A percentile compares a stretch with the other conserved stretches of the same genome.
Evolutionary conservation across 1,140 invertebrate species (phyloP).

Genomic region (Babylonia areolata): DNA sequence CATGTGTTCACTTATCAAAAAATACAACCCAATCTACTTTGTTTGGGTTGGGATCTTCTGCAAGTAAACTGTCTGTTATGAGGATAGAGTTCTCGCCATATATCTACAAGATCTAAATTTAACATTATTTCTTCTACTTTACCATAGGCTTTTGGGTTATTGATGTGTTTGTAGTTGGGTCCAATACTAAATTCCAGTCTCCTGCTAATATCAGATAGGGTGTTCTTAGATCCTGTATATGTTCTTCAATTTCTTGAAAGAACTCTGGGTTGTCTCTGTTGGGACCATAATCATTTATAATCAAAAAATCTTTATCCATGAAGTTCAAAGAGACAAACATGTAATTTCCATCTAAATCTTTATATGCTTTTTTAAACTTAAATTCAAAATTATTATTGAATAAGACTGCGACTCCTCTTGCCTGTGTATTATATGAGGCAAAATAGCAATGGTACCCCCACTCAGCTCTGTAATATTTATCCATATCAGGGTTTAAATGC

Average conservation of each 20-base stretch:
- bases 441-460: constrained; percentile 45
- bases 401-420: constrained; percentile 42
- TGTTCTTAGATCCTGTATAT: constrained; percentile 26
- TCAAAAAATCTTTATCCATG: background rate
- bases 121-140: constrained; percentile 2
- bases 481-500: constrained; percentile 38
- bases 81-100: background rate
- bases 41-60: constrained; percentile 10
- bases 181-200: constrained; percentile 41
- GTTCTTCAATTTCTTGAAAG: constrained; percentile 33
- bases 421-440: constrained; percentile 36
- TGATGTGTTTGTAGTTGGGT: constrained; percentile 38
- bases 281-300: background rate
- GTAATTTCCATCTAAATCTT: background rate
- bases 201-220: constrained; percentile 27
- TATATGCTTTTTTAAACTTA: background rate
- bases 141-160: constrained; percentile 37
- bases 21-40: background rate
- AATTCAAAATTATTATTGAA: background rate
- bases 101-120: background rate
- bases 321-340: background rate
- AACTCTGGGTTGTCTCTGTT: constrained; percentile 39
- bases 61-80: background rate
- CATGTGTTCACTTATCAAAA: background rate
- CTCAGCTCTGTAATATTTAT: constrained; percentile 32